A percentile compares a stretch with the other conserved stretches of the same genome.
These are phyloP conservation scores for Actias luna DNA, from an alignment of 2,888 invertebrate species.

Conservation along the genomic window DNA sequence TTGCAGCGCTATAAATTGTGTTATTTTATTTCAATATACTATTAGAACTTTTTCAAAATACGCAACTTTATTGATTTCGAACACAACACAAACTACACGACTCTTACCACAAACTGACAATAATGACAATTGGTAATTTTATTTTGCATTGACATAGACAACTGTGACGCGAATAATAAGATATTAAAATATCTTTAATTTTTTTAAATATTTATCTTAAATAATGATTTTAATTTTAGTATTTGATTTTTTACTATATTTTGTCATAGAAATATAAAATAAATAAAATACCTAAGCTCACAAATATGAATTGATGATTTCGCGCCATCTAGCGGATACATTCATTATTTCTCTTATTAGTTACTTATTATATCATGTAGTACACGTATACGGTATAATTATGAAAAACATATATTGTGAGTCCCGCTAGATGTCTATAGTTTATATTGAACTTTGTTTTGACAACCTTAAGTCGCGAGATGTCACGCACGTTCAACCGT, in stretches of 20 bases:
- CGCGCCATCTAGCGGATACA: not conserved
- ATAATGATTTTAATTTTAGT: no score
- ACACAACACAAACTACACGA: not conserved
- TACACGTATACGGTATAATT: not conserved
- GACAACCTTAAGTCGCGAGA: slow-evolving; percentile 56
- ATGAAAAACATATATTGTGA: not conserved
- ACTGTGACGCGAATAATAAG: no score
- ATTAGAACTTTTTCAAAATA: not conserved
- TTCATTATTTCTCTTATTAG: not conserved
- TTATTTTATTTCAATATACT: slow-evolving; percentile 1
- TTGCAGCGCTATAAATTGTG: not conserved
- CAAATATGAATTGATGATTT: not conserved
- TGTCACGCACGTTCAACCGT: slow-evolving; percentile 45
- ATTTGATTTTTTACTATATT: no score
- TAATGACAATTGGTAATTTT: slow-evolving; percentile 3
- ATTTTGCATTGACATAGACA: not conserved
- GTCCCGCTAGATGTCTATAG: slow-evolving; percentile 51
- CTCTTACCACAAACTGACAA: not conserved
- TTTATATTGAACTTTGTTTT: slow-evolving; percentile 42
- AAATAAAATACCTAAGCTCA: no score
- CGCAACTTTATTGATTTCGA: not conserved
- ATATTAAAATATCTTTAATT: no score
- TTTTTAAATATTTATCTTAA: no score
- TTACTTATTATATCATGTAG: not conserved
- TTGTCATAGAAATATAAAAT: no score